These are phyloP conservation scores for Dendroctonus ponderosae DNA, from an alignment of 1,140 invertebrate genomes.

Conservation along the genomic window DNA sequence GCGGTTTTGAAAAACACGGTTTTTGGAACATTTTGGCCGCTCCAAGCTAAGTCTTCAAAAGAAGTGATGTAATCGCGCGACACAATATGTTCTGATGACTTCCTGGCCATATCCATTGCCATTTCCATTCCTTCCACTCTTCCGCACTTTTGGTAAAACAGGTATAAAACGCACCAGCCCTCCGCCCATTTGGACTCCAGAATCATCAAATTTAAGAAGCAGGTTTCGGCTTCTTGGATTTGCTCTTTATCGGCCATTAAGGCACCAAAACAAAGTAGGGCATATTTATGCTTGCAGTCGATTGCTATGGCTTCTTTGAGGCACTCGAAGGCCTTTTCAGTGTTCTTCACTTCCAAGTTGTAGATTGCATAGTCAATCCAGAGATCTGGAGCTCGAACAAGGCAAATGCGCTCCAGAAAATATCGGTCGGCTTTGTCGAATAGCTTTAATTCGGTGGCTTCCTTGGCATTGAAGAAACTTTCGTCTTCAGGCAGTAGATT, in stretches of 20 bases:
- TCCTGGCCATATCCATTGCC: conserved; percentile 41
- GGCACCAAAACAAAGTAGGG: conserved; percentile 36
- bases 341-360: conserved; percentile 35
- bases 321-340: conserved; percentile 41
- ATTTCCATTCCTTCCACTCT: conserved; percentile 41
- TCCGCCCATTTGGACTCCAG: conserved; percentile 39
- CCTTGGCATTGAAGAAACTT: conserved; percentile 39
- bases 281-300: conserved; percentile 37
- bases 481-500: neutral
- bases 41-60: conserved; percentile 43
- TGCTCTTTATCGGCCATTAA: conserved; percentile 37
- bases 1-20: conserved; percentile 42
- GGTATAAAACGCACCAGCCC: conserved; percentile 41
- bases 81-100: conserved; percentile 26
- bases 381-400: conserved; percentile 30
- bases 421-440: conserved; percentile 37
- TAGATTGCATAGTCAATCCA: conserved; percentile 46
- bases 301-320: conserved; percentile 37
- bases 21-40: conserved; percentile 34
- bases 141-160: conserved; percentile 39
- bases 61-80: conserved; percentile 34
- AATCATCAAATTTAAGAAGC: conserved; percentile 40
- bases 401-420: conserved; percentile 34
- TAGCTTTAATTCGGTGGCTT: conserved; percentile 37
- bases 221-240: conserved; percentile 42